Conservation (phyloP, 2,888 invertebrate genomes). For the Xanthostigma xanthostigma region DNA sequence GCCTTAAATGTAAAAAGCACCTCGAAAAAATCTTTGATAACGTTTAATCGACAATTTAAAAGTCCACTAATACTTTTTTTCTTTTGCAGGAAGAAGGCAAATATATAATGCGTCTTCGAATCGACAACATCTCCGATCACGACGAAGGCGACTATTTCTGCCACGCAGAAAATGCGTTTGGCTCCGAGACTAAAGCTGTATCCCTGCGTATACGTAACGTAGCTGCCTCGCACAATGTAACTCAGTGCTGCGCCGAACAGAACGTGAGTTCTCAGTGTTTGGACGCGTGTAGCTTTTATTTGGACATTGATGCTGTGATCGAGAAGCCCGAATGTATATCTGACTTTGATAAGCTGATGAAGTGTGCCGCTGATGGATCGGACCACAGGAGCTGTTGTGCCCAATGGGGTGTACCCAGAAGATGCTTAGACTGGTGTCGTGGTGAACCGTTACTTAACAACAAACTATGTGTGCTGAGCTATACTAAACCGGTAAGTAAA, state of each 20-base stretch:
- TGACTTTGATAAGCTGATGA: constrained; percentile 74
- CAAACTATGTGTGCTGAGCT: constrained; percentile 51
- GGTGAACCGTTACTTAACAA: constrained; percentile 54
- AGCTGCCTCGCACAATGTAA: constrained; percentile 51
- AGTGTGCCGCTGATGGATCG: constrained; percentile 65
- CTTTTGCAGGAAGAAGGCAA: constrained; percentile 41
- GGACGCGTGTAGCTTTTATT: constrained; percentile 69
- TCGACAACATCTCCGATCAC: constrained; percentile 50
- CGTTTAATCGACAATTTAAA: background rate
- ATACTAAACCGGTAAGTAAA: constrained; percentile 38
- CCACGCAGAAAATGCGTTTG: constrained; percentile 72
- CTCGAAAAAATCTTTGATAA: too few relatives aligned
- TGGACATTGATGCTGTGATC: constrained; percentile 70
- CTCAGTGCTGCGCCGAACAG: constrained; percentile 65
- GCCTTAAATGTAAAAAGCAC: too few relatives aligned
- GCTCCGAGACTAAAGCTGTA: constrained; percentile 54
- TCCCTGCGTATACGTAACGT: constrained; percentile 53
- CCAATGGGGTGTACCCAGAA: constrained; percentile 60
- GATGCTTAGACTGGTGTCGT: constrained; percentile 72
- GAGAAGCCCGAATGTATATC: constrained; percentile 66
- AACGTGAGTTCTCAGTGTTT: constrained; percentile 67
- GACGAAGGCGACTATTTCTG: constrained; percentile 74
- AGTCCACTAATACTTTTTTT: too few relatives aligned
- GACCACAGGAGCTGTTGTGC: constrained; percentile 78
- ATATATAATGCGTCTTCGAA: constrained; percentile 59